Conservation (phyloP, 2,113 vertebrate species). For the Tachuris rubrigastra region DNA sequence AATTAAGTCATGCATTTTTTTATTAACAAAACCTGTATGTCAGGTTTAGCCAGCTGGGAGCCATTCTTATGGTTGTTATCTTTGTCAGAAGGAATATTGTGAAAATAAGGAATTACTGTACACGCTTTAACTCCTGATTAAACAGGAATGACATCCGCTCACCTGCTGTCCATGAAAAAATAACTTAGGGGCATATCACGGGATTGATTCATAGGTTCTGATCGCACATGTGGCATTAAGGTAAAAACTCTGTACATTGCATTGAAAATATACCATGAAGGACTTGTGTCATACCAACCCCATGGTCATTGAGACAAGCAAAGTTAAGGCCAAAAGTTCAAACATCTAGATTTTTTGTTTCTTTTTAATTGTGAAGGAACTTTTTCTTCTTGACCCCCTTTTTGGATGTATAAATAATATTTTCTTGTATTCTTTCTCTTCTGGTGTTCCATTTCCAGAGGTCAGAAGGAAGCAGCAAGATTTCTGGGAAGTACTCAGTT, state of each 20-base stretch:
- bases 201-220: conserved; percentile 48
- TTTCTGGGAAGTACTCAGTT: neutral
- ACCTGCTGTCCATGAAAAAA: conserved; percentile 62
- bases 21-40: conserved; percentile 82
- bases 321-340: conserved; percentile 32
- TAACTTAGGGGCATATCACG: conserved; percentile 70
- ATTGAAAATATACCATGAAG: conserved; percentile 38
- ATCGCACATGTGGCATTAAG: conserved; percentile 40
- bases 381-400: neutral
- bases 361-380: neutral
- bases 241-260: conserved; percentile 6
- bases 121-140: conserved; percentile 79
- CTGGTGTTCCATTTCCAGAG: neutral
- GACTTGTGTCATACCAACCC: conserved; percentile 11
- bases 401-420: neutral
- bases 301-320: conserved; percentile 12
- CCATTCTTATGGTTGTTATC: conserved; percentile 79
- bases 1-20: conserved; percentile 83
- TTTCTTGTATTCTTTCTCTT: neutral
- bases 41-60: conserved; percentile 79
- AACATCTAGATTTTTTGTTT: neutral
- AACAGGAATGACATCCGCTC: conserved; percentile 68
- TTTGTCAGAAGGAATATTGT: conserved; percentile 82
- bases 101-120: conserved; percentile 80
- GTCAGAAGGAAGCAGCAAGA: neutral